Percentiles rank a stretch among this genome's conserved stretches.
Conservation (phyloP, 2,888 invertebrate species). For the Frankliniella fusca region DNA sequence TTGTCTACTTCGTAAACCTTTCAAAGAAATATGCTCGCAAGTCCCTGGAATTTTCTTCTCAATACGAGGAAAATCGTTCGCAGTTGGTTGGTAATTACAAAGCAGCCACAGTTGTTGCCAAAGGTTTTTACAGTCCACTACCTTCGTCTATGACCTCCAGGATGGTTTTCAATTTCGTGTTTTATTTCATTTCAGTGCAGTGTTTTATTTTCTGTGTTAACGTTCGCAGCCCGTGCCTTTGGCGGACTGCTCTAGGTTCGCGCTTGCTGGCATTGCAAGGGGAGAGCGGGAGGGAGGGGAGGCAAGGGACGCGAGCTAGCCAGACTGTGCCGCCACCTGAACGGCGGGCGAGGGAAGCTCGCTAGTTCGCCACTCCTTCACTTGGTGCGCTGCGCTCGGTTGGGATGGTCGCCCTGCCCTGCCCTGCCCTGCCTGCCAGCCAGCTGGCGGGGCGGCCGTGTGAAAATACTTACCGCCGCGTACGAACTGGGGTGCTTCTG, state of each 20-base stretch:
- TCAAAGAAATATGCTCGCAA: too few species aligned
- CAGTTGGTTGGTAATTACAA: too few species aligned
- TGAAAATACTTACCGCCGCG: too few species aligned
- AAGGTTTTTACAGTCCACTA: too few species aligned
- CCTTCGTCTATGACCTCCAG: not conserved
- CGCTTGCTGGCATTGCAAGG: not conserved
- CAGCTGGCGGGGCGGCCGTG: too few species aligned
- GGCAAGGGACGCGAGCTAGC: not conserved
- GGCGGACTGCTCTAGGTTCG: not conserved
- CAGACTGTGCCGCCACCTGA: not conserved
- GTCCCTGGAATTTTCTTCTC: too few species aligned
- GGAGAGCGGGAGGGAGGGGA: not conserved
- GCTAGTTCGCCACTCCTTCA: not conserved
- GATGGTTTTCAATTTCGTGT: not conserved
- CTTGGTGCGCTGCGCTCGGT: not conserved
- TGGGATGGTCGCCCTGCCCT: too few species aligned
- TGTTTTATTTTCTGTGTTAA: not conserved
- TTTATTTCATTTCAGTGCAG: not conserved
- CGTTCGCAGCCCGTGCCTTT: not conserved
- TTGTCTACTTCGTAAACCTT: too few species aligned
- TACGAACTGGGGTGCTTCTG: too few species aligned
- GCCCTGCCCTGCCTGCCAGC: too few species aligned
- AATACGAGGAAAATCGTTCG: too few species aligned
- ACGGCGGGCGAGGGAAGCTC: not conserved
- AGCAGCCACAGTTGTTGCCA: too few species aligned